Base-by-base conservation (phyloP, 2,797 vertebrate genomes). In the Sarcoramphus papa region DNA sequence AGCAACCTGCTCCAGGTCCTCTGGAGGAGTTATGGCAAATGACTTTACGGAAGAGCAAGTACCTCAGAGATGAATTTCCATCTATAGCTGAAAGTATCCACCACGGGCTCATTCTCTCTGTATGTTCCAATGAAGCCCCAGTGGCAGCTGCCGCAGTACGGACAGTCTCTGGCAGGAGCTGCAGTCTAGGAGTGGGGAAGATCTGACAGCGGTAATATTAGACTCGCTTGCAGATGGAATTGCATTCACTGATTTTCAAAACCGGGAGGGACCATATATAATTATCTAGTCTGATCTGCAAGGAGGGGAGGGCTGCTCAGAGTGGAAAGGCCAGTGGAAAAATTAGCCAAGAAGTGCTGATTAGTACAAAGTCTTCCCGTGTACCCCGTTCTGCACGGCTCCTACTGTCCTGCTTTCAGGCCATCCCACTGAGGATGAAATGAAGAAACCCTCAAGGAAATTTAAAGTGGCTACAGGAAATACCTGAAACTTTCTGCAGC, bases 391-490 rank as follows among this genome's bases (percentile, higher is more conserved):
- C 93, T 48, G 47, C 4, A 11, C 0, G 4, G 30, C 63, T 92
- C 76, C 92, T 22, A 7, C 86, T 75, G 57, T 74, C 87, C 79
- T 64, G 56, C 53, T 74, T 67, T 67, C 82, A 43, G 85, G 21
- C 59, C 53, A 20, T 73, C 93, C 90, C 81, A 6, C 5, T 14
- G 81, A 3, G 64, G 53, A 9, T 67, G 96, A 93, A 95, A 95
- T 3, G 7, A 88, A 95, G 96, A 93, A 95, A 41, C 54, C 76
- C 79, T 75, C 14, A 8, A 73, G 90, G 90, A 86, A 81, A 86
- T 68, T 23, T 65, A 17, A 94, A 84, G 87, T 54, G 80, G 90
- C 92, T 94, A 1, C 94, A 94, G 94, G 94, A 95, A 96, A 95
- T 93, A 86, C 37, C 90, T 93, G 90, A 62, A 73, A 14, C 27